Base-by-base conservation (phyloP, 2,888 invertebrate genomes). In the Pomacea canaliculata region DNA sequence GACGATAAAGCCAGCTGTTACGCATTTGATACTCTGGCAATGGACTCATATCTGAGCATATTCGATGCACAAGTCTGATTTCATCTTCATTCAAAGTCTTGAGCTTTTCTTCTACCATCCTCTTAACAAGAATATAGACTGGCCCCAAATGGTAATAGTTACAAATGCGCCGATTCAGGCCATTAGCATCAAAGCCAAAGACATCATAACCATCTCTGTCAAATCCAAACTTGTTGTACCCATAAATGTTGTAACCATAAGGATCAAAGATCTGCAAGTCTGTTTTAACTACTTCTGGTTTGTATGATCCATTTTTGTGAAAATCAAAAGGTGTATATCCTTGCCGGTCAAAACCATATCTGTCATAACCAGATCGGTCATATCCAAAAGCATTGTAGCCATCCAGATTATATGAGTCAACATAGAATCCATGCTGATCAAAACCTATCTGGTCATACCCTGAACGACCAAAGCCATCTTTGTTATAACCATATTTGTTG, bases 121-220 rank as follows among this genome's bases (percentile, higher is more conserved):
- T 80, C 76, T 86, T 88, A n/a, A 88, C 84, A 46, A 87, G 79
- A 67, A 88, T 83, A 76, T 87, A 85, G 79, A 89, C 83, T 7
- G 89, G 90, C 10, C 90, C 90, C 8, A 86, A 79, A 76, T 80
- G 85, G 70, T 85, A 88, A 48, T 83, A 85, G 70, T 88, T 88
- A 76, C 90, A 90, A 27, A 83, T 83, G 5, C 82, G 79, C 23
- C 79, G 77, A 77, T 90, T 88, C 77, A 83, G 85, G 12, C 89
- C 89, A 27, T 79, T 79, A 0, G 83, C 79, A 79, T 88, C 83
- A 81, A 89, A 90, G 23, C 90, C 89, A 85, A 87, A 90, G 13
- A 85, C 77, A 76, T 90, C 89, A 82, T 85, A 87, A 7, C 89
- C 89, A 72, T 87, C 80, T 67, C 87, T 76, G 78, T 89, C 85